Conservation (phyloP, 2,888 invertebrate genomes). For the Megamerina dolium region DNA sequence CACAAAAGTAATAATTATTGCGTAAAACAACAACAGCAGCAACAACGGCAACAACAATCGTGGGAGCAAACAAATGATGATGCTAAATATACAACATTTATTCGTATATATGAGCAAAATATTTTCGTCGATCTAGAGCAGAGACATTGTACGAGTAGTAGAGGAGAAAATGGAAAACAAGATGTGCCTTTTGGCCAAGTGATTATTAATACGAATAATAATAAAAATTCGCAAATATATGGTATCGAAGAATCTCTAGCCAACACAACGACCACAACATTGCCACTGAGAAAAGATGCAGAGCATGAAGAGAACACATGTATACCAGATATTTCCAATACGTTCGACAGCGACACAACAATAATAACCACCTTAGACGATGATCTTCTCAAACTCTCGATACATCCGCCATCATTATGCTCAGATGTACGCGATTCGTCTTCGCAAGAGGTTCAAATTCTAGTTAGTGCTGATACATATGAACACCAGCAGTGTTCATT, state of each 20-base stretch:
- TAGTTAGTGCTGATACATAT: slow-evolving; percentile 10
- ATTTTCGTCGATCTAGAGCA: too few relatives aligned
- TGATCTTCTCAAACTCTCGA: slow-evolving; percentile 15
- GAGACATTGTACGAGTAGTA: too few relatives aligned
- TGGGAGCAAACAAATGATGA: neutral
- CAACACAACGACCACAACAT: slow-evolving; percentile 3
- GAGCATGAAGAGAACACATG: neutral
- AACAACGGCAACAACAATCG: slow-evolving; percentile 4
- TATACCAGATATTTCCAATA: too few relatives aligned
- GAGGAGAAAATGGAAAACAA: too few relatives aligned
- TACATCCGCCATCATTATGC: slow-evolving; percentile 12
- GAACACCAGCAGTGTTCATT: too few relatives aligned
- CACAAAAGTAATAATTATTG: slow-evolving; percentile 18
- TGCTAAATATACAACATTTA: slow-evolving; percentile 8
- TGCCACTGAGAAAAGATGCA: slow-evolving; percentile 5
- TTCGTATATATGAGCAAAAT: too few relatives aligned
- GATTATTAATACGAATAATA: too few relatives aligned
- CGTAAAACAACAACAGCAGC: slow-evolving; percentile 4
- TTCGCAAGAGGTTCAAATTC: slow-evolving; percentile 31
- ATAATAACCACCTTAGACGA: neutral
- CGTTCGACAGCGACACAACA: too few relatives aligned
- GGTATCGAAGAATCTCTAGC: slow-evolving; percentile 1
- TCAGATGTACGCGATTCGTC: slow-evolving; percentile 44
- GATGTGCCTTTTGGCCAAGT: too few relatives aligned
- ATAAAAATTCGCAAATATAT: slow-evolving; percentile 15